Base-by-base conservation (phyloP, 2,113 vertebrate genomes). In the Polyodon spathula region DNA sequence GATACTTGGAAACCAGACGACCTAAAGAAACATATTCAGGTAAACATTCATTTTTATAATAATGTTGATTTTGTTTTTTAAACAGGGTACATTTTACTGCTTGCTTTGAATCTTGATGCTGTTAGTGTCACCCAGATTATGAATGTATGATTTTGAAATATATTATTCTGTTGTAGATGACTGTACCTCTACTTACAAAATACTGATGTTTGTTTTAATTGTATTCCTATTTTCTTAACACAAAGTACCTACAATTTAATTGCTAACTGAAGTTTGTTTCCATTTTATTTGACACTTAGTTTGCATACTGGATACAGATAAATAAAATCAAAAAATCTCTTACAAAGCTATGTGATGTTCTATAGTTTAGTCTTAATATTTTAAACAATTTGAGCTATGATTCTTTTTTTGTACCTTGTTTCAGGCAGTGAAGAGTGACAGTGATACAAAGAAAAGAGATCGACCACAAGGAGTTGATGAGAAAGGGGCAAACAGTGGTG, bases 1-100 rank as follows among this genome's bases (percentile, higher is more conserved):
- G 93, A 98, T 66, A 99, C 95, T 42, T 98, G 96, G 96, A 94
- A 78, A 77, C 61, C 90, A 65, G 88, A 92, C 50, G 95, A 97
- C 39, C 84, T 99, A 63, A 86, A 75, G 61, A 93, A 70, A 74
- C 81, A 95, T 57, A 75, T 97, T 27, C 74, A 67, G 83, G 94
- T 95, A 76, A 72, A 55, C 68, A 54, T 17, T 27, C 38, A 40
- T 57, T n/a, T 40, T 14, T 40, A 6, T 57, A 8, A 6, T 57
- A 40, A 27, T 4, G 10, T 37, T 55, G n/a, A 10, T 9, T 37
- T 55, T 55, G 17, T 6, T 27, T 55, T 37, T 55, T 55, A 8
- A 37, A 55, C 9, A 3, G 17, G 8, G 4, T 27, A 9, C 27
- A 27, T 27, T 27, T 27, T 27, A 27, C 27, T 27, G 27, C 27